These are phyloP conservation scores for Platorchestia sp. DNA, from an alignment of 1,140 invertebrate genomes.

Conservation along the genomic window DNA sequence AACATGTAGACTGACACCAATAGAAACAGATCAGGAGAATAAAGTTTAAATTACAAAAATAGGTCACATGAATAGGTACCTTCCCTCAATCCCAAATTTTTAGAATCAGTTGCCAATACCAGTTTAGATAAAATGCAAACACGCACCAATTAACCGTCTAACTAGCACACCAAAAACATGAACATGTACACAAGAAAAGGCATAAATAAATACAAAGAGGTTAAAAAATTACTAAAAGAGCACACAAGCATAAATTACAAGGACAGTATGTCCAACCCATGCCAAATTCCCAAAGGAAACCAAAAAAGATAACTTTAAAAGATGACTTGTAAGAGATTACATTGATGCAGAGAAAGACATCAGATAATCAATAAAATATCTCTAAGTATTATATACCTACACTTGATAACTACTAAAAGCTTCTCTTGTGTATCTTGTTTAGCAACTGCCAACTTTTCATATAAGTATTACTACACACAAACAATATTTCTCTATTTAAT, in stretches of 20 bases:
- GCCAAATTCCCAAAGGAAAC: background rate
- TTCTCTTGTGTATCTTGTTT: too few species aligned
- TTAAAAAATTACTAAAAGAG: background rate
- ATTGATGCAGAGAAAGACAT: background rate
- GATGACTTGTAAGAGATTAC: background rate
- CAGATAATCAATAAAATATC: background rate
- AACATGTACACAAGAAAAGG: background rate
- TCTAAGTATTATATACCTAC: background rate
- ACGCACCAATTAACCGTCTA: background rate
- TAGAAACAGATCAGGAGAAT: background rate
- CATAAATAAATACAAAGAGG: too few species aligned
- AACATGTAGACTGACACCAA: background rate
- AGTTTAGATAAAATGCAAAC: background rate
- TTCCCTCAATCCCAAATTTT: background rate
- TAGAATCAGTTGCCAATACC: background rate
- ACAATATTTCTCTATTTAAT: too few species aligned
- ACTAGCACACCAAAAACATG: background rate
- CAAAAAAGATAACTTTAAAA: background rate
- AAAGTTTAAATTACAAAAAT: background rate
- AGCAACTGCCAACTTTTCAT: too few species aligned
- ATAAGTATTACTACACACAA: too few species aligned
- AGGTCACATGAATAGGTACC: background rate
- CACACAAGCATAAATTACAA: too few species aligned
- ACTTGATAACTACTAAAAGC: background rate
- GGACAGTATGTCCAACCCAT: background rate